These are phyloP conservation scores for Dolichoris vasculosae DNA, from an alignment of 1,140 invertebrate genomes.

Conservation along the genomic window DNA sequence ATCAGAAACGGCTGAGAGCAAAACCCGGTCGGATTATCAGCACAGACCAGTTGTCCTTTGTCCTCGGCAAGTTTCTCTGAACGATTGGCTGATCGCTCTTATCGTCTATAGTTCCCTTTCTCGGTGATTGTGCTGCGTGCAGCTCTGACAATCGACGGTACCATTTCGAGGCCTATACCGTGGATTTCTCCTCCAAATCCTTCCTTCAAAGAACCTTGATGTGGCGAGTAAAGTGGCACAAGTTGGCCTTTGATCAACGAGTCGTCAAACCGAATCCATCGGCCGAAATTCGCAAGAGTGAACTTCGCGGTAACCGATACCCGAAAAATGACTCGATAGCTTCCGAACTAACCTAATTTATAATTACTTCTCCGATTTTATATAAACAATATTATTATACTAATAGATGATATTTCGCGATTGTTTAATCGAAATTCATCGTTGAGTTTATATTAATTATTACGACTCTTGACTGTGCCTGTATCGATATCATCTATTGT, in stretches of 20 bases:
- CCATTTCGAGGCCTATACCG: background rate
- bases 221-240: conserved; percentile 12
- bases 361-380: too few relatives aligned
- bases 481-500: too few relatives aligned
- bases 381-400: too few relatives aligned
- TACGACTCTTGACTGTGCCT: too few relatives aligned
- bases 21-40: background rate
- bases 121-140: background rate
- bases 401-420: too few relatives aligned
- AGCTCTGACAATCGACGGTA: background rate
- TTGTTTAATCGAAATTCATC: background rate
- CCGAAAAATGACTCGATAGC: background rate
- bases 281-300: conserved; percentile 12
- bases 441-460: background rate
- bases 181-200: background rate
- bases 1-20: background rate
- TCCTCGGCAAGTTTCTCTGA: background rate
- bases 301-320: background rate
- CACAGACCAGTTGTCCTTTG: background rate
- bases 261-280: conserved; percentile 36
- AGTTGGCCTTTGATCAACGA: conserved; percentile 29
- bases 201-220: conserved; percentile 26
- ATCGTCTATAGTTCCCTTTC: background rate
- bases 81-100: background rate
- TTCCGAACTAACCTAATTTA: conserved; percentile 3